Evolutionary conservation across 2,113 vertebrate species (phyloP).

Genomic region (Dicrurus megarhynchus): DNA sequence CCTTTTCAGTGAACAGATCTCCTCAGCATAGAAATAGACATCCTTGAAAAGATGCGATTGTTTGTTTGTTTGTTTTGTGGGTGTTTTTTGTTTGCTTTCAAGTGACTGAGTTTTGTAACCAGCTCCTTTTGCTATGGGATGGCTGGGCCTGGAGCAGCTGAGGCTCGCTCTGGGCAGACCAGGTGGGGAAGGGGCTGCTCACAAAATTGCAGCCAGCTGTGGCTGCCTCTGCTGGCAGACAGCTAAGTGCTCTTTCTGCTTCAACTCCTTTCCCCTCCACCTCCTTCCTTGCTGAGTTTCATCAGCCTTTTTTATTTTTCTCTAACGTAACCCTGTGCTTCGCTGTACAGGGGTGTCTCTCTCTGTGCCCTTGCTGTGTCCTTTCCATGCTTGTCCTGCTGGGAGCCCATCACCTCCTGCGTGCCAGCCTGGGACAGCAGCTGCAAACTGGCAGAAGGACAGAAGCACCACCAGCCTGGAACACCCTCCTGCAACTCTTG

Average conservation of each 20-base stretch:
- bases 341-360: accelerated
- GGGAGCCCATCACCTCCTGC: neutral
- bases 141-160: neutral
- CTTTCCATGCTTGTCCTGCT: neutral
- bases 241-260: neutral
- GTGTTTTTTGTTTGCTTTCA: neutral
- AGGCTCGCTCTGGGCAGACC: neutral
- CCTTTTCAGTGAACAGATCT: neutral
- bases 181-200: neutral
- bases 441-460: neutral
- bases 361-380: neutral
- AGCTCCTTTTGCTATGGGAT: neutral
- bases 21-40: neutral
- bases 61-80: neutral
- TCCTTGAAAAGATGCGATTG: neutral
- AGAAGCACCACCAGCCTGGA: neutral
- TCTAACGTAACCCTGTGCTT: accelerated
- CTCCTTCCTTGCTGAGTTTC: neutral
- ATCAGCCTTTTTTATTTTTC: neutral
- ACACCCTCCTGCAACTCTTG: neutral
- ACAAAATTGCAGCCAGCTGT: neutral
- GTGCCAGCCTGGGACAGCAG: neutral
- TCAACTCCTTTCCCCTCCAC: neutral
- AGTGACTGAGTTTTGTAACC: neutral
- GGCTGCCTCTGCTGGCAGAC: neutral